Conservation (phyloP, 2,113 vertebrate species). For the Pheucticus melanocephalus region DNA sequence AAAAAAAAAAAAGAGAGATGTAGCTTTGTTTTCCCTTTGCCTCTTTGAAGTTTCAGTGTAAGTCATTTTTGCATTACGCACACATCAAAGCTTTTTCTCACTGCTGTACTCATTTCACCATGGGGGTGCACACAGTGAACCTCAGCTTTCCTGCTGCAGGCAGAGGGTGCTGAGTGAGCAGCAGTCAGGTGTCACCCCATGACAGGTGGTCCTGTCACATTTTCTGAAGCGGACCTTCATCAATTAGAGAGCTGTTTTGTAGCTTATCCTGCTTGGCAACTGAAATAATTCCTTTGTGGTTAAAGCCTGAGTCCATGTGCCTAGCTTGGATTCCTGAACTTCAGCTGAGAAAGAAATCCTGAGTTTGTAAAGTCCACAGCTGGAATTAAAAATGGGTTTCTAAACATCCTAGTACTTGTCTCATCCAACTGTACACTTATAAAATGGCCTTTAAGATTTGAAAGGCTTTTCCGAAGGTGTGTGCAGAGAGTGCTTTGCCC, state of each 20-base stretch:
- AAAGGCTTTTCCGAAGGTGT: neutral
- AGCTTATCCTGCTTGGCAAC: neutral
- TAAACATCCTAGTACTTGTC: neutral
- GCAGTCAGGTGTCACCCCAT: neutral
- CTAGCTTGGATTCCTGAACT: neutral
- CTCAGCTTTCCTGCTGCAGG: neutral
- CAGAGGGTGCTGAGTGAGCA: neutral
- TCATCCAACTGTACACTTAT: neutral
- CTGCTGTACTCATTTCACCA: fast-evolving
- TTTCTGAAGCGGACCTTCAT: neutral
- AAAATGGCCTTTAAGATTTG: neutral
- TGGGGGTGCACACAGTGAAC: fast-evolving
- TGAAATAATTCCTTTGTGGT: neutral
- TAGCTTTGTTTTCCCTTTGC: neutral
- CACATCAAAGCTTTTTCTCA: neutral
- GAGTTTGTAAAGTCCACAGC: neutral
- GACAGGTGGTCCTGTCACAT: neutral
- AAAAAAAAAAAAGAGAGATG: neutral
- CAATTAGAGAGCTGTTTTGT: neutral
- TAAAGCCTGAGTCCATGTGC: neutral
- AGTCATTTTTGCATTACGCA: neutral
- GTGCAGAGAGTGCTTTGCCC: neutral
- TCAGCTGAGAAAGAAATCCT: neutral
- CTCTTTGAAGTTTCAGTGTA: neutral
- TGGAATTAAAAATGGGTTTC: neutral